Percentiles rank a stretch among this genome's conserved stretches.
phyloP scores from a whole-genome alignment of 2,797 vertebrate species.

The Galaxias olidus region DNA sequence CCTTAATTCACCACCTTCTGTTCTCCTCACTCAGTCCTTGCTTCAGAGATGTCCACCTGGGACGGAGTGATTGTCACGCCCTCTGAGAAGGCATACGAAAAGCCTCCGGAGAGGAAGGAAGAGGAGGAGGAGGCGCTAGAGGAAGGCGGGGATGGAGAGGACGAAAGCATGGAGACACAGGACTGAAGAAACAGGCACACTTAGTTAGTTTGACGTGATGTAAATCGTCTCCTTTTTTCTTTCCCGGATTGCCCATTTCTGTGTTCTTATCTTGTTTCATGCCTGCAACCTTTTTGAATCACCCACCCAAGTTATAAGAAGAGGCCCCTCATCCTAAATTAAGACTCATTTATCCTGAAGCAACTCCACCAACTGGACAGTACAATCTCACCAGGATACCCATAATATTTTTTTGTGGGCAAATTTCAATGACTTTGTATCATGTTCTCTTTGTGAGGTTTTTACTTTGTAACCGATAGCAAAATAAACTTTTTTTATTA shows the following conservation, averaged over 20 bases:
- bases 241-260: too few species aligned
- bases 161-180: constrained; percentile 97
- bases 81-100: constrained; percentile 96
- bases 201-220: too few species aligned
- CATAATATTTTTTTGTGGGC: not conserved
- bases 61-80: constrained; percentile 96
- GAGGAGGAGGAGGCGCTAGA: constrained; percentile 92
- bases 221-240: too few species aligned
- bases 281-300: too few species aligned
- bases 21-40: constrained; percentile 76
- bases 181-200: constrained; percentile 79
- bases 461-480: constrained; percentile 7
- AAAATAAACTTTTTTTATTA: not conserved
- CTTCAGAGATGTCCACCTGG: constrained; percentile 95
- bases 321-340: too few species aligned
- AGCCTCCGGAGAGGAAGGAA: constrained; percentile 94
- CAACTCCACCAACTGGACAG: too few species aligned
- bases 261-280: too few species aligned
- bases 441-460: constrained; percentile 6
- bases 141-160: constrained; percentile 87
- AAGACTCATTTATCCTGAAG: too few species aligned
- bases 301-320: too few species aligned
- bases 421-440: not conserved
- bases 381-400: not conserved
- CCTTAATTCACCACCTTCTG: not conserved